Evolutionary conservation across 1,140 invertebrate species (phyloP), one percentile per base, ranked within the genome.

Genomic region (Zaprionus kolodkinae): DNA sequence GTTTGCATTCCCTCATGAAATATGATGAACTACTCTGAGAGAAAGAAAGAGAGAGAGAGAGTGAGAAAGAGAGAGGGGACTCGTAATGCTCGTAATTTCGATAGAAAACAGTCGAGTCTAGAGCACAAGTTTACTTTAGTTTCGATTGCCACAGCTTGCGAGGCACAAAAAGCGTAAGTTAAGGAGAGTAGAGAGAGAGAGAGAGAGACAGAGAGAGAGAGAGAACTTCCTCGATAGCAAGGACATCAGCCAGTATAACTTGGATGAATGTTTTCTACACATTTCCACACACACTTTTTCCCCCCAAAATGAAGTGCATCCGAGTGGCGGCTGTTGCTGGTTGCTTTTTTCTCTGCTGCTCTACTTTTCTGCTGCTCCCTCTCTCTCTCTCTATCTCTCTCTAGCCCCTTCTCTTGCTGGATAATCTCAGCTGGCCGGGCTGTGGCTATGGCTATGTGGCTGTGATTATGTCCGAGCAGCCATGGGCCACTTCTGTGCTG

Each of bases 401-500:
- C 21, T n/a, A 21, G 21, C 21, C 2, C 1, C 21, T 21, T 1
- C 21, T 56, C 12, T 25, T 52, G 35, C 33, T 52, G 15, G 25
- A 56, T 45, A 81, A 88, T 84, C 85, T 71, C 67, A 56, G 69
- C 63, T 56, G 54, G 13, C 50, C 52, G 43, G 54, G 48, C 6
- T 30, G 27, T 30, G 27, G 27, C 27, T 30, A 30, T 30, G 27
- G 6, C 27, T 30, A 21, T 21, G 27, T 6, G 27, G 17, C 60
- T 81, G 76, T 74, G 80, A 88, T 88, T 88, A 70, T 80, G 61
- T 57, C 69, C 65, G 63, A 67, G 57, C 59, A 67, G 57, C 59
- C 67, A 60, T 65, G 61, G 78, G 81, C 76, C 78, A 84, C 80
- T 88, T 83, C 61, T 74, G 50, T 50, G 55, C 66, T 30, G 27